Percentiles rank a stretch among this genome's conserved stretches.
These are phyloP conservation scores for Mesocentrotus franciscanus DNA, from an alignment of 53 echinoderm and acorn worm species.

Conservation along the genomic window DNA sequence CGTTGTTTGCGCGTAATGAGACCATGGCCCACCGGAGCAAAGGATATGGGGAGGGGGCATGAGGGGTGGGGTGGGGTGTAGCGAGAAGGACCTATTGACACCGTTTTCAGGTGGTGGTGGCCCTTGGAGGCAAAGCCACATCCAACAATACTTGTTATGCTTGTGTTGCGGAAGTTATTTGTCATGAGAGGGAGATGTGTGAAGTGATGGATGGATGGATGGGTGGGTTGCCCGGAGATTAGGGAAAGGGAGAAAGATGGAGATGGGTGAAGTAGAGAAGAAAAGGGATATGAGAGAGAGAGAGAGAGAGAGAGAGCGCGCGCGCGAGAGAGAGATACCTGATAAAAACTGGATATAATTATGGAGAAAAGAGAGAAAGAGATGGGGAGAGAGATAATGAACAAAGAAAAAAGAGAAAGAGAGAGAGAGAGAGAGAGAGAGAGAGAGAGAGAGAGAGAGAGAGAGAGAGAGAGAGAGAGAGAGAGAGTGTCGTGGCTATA, in stretches of 20 bases:
- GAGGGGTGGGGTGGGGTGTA: conserved; percentile 21
- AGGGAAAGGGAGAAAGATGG: neutral
- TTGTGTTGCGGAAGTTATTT: conserved; percentile 44
- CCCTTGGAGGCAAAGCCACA: conserved; percentile 21
- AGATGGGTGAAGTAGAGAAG: neutral
- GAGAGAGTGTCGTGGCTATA: neutral
- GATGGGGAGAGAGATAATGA: neutral
- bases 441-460: neutral
- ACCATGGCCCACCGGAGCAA: conserved; percentile 21
- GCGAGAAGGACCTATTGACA: conserved; percentile 56
- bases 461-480: neutral
- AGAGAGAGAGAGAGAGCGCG: neutral
- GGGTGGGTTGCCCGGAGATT: neutral
- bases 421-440: neutral
- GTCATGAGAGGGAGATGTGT: conserved; percentile 10
- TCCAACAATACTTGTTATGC: conserved; percentile 54
- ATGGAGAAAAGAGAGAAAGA: neutral
- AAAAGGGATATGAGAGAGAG: neutral
- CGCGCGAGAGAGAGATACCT: neutral
- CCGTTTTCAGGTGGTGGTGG: neutral
- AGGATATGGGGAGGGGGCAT: neutral
- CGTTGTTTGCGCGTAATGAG: conserved; percentile 11
- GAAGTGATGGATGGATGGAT: neutral
- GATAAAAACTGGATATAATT: neutral
- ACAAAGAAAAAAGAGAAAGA: neutral